These are phyloP conservation scores for Artibeus lituratus DNA, from an alignment of 2,797 vertebrate genomes.

Conservation along the genomic window DNA sequence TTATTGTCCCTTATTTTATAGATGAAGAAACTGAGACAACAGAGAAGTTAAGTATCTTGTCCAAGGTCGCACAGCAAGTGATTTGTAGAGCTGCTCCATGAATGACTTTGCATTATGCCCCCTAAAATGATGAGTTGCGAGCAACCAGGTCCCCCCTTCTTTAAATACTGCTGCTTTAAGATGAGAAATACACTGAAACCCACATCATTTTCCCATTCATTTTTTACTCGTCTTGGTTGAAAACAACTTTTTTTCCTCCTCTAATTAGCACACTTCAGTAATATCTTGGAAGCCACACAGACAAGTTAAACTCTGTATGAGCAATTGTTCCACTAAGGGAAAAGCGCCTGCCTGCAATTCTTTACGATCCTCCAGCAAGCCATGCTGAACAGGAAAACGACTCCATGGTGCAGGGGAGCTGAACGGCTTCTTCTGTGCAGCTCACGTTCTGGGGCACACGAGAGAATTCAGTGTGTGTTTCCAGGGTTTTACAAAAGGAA, in stretches of 20 bases:
- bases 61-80: not conserved
- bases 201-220: not conserved
- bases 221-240: not conserved
- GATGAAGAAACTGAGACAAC: not conserved
- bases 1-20: not conserved
- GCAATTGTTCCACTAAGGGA: constrained; percentile 12
- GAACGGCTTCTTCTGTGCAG: not conserved
- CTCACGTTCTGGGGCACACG: not conserved
- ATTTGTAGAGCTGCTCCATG: not conserved
- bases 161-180: not conserved
- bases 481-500: constrained; percentile 55
- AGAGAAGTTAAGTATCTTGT: not conserved
- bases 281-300: not conserved
- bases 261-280: not conserved
- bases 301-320: not conserved
- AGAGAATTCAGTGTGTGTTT: constrained; percentile 60
- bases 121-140: accelerated
- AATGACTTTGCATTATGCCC: not conserved
- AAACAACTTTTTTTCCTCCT: not conserved
- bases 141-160: accelerated
- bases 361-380: constrained; percentile 31
- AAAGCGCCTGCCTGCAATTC: not conserved
- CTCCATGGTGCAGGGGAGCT: not conserved
- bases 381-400: constrained; percentile 50
- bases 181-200: not conserved